Base-by-base conservation (phyloP, 2,113 vertebrate species). In the Peucedramus taeniatus region DNA sequence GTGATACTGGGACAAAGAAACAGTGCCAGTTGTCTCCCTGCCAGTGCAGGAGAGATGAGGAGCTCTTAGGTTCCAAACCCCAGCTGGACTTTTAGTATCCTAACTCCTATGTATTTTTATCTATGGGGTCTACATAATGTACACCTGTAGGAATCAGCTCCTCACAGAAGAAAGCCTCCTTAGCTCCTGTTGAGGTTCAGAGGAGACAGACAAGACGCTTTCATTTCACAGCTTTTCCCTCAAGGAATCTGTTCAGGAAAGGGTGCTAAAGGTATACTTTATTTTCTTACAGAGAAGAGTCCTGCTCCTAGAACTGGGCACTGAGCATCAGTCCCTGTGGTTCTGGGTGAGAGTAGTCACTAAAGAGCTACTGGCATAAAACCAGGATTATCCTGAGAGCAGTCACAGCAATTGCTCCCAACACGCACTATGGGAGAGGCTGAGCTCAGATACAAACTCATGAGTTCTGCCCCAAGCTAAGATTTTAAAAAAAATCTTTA, bases 361-460 rank as follows among this genome's bases (percentile, higher is more conserved):
- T 64, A 13, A 56, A 70, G 40, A 57, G 5, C 26, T 69, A n/a
- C 39, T 31, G n/a, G 5, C 5, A 70, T 71, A 71, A 90, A 71
- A 9, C 15, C 6, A 65, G 72, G 63, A n/a, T 33, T 71, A 33
- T n/a, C 18, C 35, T 6, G 2, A 45, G 17, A 64, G 14, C 31
- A 74, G 20, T 18, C 12, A 18, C 13, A 24, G 9, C 16, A 47
- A 2, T 14, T 22, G 9, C 28, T 15, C 64, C 57, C 44, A 42
- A 7, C 7, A 8, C 0, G 0, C 2, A 1, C 19, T 40, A 4
- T 0, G 0, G 56, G 28, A 90, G 28, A 79, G 20, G 13, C 44
- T 64, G 8, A 82, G 61, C 6, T 71, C 2, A 1, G 21, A 27
- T 24, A 50, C 21, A 81, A 39, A 59, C 18, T 49, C 22, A 9